Conservation (phyloP, 2,797 vertebrate genomes). For the Parauchenoglanis punctatus region DNA sequence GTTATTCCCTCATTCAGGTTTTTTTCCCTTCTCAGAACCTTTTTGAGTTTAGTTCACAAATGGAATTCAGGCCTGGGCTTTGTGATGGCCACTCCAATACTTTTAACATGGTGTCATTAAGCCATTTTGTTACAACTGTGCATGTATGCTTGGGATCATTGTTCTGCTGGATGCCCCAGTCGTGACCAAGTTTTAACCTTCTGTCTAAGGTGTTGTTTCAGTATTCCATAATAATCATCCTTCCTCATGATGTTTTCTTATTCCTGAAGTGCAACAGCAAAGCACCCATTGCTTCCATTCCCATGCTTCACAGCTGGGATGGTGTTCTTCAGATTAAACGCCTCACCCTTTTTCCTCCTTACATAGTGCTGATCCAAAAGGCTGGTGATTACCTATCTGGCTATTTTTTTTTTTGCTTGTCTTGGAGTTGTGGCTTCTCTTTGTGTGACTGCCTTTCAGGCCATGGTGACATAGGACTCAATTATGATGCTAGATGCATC, state of each 20-base stretch:
- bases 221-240: neutral
- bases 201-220: neutral
- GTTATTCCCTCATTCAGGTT: neutral
- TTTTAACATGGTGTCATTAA: neutral
- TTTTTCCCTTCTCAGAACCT: neutral
- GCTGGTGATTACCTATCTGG: neutral
- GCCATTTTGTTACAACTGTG: neutral
- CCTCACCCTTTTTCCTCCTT: neutral
- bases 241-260: neutral
- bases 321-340: neutral
- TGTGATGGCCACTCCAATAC: neutral
- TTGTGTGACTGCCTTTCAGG: neutral
- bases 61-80: neutral
- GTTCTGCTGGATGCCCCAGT: neutral
- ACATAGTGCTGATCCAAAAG: neutral
- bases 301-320: neutral
- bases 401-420: neutral
- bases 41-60: neutral
- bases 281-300: neutral
- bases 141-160: neutral
- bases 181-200: neutral
- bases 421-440: neutral
- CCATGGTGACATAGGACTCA: neutral
- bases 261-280: neutral
- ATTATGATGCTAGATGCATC: no score